Base-by-base conservation (phyloP, 2,113 vertebrate species). In the Gobio gobio region DNA sequence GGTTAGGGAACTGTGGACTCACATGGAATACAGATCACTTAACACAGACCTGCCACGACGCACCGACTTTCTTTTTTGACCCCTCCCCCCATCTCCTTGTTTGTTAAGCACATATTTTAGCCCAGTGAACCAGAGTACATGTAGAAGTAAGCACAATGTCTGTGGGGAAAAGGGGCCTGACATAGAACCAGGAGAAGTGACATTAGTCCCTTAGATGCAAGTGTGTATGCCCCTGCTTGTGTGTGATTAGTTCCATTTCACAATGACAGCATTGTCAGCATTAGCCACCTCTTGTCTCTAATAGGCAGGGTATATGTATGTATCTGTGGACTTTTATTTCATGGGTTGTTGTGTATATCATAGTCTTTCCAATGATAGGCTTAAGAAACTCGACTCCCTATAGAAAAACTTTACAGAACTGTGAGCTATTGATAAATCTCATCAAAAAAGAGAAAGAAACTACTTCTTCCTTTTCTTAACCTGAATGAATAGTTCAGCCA, bases 11-110 rank as follows among this genome's bases (percentile, higher is more conserved):
- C 97, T 95, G 97, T 96, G 96, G 97, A 99, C 98, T 98, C 97
- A 95, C 94, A 92, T 95, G 96, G 97, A 99, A 97, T 98, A 99
- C 98, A 98, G 98, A 99, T 99, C 98, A 99, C 98, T 99, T 99
- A 99, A 97, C 97, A 97, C 96, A 94, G 95, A 95, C 94, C 95
- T 94, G 94, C 93, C 93, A 94, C 95, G 92, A 94, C 93, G 95
- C 94, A 18, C 77, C 36, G 20, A 58, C 66, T 58, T n/a, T 45
- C 13, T 51, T 26, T 56, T 47, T n/a, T 12, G n/a, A 9, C 26
- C 70, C 77, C 76, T 56, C 51, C 70, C 40, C 83, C 29, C 45
- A 47, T 79, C 54, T 77, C 96, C 95, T 94, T 94, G 96, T 98
- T 97, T 96, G 97, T 98, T 99, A 99, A 97, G 95, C 96, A 97